These are phyloP conservation scores for Drosophila phalerata DNA, from an alignment of 2,888 invertebrate species.

Conservation along the genomic window DNA sequence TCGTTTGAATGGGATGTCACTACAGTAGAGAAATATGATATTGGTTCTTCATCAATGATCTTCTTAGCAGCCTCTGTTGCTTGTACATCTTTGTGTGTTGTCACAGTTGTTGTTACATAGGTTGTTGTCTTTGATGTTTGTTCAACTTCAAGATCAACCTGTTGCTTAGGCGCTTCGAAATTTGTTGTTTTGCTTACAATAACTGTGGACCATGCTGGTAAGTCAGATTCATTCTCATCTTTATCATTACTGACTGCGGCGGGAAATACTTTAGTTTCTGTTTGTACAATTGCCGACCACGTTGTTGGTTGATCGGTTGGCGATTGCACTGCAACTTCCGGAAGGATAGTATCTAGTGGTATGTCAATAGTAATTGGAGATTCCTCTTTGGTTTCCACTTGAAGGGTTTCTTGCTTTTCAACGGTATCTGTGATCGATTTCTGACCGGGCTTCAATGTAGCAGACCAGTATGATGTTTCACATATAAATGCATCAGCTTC, in stretches of 20 bases:
- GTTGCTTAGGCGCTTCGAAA: constrained; percentile 72
- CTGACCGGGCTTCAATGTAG: constrained; percentile 70
- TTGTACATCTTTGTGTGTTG: constrained; percentile 59
- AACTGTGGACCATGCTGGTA: constrained; percentile 73
- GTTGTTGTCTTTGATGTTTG: constrained; percentile 34
- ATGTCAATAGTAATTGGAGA: constrained; percentile 47
- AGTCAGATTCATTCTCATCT: not conserved
- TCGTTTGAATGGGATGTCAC: constrained; percentile 66
- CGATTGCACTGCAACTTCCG: constrained; percentile 74
- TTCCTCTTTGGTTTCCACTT: constrained; percentile 18
- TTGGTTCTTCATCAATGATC: constrained; percentile 21
- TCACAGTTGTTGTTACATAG: constrained; percentile 65
- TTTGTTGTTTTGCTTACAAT: constrained; percentile 77
- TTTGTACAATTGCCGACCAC: constrained; percentile 83
- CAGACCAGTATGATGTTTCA: constrained; percentile 82
- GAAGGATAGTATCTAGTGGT: constrained; percentile 29
- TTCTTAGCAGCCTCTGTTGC: constrained; percentile 25
- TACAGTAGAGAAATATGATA: constrained; percentile 62
- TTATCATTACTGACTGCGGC: constrained; percentile 28
- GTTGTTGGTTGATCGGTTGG: constrained; percentile 80
- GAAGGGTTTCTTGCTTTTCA: constrained; percentile 32
- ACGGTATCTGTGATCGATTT: constrained; percentile 28
- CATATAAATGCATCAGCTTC: constrained; percentile 64
- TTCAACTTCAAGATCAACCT: constrained; percentile 38
- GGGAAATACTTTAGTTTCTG: constrained; percentile 73